Evolutionary conservation across 30 jellyfish, hydroid and myxozoan genomes (phyloP), one percentile per base, ranked within the genome.

Genomic region (Hydractinia echinata): DNA sequence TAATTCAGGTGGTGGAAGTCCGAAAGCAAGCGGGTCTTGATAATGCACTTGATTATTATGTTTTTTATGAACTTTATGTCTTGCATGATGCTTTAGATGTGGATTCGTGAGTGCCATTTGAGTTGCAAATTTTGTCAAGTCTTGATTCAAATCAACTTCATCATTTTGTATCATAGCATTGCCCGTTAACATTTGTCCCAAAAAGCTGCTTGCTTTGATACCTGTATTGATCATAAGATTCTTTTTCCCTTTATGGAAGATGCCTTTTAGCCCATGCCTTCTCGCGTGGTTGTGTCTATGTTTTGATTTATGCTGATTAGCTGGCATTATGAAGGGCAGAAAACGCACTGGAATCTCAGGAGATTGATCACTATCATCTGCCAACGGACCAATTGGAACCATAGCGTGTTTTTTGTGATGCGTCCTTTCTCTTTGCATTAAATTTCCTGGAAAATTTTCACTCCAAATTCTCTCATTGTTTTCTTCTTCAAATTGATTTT

Each of bases 131-230:
- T 64, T 44, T 13, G 51, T 64, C 39, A 64, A 6, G 18, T 64
- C 74, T 1, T 44, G 39, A 13, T 64, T 64, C 4, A 64, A 6
- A 6, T 64, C 74, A n/a, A 64, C 51, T n/a, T 64, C 74, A 64
- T 74, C 83, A 13, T 74, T 58, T 10, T 55, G 48, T 74, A 58
- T 9, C 44, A 30, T 30, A 48, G 14, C 69, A 48, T 74, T 48
- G 1, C 70, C 83, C 58, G 68, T 74, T 4, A 74, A 10, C 83
- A 74, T 74, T 50, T 74, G 67, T 11, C 83, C 83, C 20, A 74
- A 44, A n/a, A 19, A 16, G 62, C 70, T 74, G 5, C 54, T 74
- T 21, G 83, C 83, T 74, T 54, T 54, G 4, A 74, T 74, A 9
- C 83, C 83, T 8, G 83, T 74, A 7, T 74, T 74, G 67, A 74